Conservation (phyloP, 64 coral and sea anemone genomes). For the Montipora foliosa region DNA sequence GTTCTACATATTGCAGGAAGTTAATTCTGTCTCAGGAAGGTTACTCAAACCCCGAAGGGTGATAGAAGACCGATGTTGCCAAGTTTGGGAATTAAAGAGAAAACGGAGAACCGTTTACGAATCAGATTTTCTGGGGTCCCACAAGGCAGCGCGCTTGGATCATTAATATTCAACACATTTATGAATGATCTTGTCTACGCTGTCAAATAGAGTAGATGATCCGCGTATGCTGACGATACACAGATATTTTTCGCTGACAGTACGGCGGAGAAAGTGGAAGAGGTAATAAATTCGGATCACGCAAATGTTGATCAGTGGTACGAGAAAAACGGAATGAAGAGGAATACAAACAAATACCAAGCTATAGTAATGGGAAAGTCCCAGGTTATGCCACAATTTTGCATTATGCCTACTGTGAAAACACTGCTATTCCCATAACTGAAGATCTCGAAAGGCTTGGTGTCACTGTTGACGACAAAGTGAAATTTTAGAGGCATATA, state of each 20-base stretch:
- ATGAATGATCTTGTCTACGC: slow-evolving; percentile 47
- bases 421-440: slow-evolving; percentile 27
- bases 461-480: background rate
- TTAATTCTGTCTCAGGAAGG: no score
- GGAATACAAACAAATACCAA: slow-evolving; percentile 54
- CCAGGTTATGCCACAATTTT: slow-evolving; percentile 1
- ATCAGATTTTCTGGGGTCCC: background rate
- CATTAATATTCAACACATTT: slow-evolving; percentile 51
- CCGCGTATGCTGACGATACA: slow-evolving; percentile 67
- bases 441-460: slow-evolving; percentile 8
- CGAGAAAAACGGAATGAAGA: slow-evolving; percentile 31
- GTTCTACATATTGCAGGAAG: no score
- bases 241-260: slow-evolving; percentile 4
- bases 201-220: slow-evolving; percentile 15
- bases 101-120: no score
- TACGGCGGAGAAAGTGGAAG: background rate
- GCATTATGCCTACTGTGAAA: background rate
- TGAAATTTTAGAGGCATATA: background rate
- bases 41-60: no score
- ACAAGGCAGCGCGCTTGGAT: background rate
- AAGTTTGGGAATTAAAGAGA: no score
- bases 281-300: background rate
- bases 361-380: slow-evolving; percentile 56
- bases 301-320: slow-evolving; percentile 19
- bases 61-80: no score